Conservation (phyloP, 2,888 invertebrate genomes). For the Lepidonotus clava region DNA sequence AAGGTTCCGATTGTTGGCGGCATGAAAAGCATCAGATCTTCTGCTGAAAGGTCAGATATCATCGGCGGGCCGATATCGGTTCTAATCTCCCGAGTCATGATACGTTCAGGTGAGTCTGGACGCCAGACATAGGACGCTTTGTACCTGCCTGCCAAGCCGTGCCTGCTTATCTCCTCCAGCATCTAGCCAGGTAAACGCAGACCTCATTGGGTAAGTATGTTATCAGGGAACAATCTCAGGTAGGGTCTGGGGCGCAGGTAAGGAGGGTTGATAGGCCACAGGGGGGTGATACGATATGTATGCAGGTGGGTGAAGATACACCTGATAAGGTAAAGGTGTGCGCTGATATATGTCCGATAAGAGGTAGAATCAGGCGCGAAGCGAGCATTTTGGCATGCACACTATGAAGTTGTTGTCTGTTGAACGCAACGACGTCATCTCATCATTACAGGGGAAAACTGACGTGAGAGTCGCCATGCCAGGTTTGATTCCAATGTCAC, state of each 20-base stretch:
- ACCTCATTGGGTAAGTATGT: constrained; percentile 18
- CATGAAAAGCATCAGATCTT: background rate
- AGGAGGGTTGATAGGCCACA: too few species aligned
- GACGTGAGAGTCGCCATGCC: too few species aligned
- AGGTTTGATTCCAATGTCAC: too few species aligned
- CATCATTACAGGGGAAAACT: too few species aligned
- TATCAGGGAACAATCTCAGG: background rate
- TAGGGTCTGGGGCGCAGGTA: background rate
- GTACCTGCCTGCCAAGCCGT: background rate
- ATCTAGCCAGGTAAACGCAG: constrained; percentile 13
- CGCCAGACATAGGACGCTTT: background rate
- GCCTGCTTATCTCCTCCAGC: background rate
- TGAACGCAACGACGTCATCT: too few species aligned
- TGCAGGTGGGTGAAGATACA: constrained; percentile 34
- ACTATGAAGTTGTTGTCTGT: too few species aligned
- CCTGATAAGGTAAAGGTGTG: constrained; percentile 16
- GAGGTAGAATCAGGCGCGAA: background rate
- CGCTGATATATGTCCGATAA: constrained; percentile 12
- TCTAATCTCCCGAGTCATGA: constrained; percentile 35
- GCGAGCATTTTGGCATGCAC: too few species aligned
- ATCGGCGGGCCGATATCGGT: background rate
- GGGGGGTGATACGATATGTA: too few species aligned
- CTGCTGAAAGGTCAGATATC: constrained; percentile 21
- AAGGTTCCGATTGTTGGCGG: constrained; percentile 19
- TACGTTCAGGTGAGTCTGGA: too few species aligned